These are phyloP conservation scores for Cyclina sinensis DNA, from an alignment of 1,140 invertebrate genomes.

Conservation along the genomic window DNA sequence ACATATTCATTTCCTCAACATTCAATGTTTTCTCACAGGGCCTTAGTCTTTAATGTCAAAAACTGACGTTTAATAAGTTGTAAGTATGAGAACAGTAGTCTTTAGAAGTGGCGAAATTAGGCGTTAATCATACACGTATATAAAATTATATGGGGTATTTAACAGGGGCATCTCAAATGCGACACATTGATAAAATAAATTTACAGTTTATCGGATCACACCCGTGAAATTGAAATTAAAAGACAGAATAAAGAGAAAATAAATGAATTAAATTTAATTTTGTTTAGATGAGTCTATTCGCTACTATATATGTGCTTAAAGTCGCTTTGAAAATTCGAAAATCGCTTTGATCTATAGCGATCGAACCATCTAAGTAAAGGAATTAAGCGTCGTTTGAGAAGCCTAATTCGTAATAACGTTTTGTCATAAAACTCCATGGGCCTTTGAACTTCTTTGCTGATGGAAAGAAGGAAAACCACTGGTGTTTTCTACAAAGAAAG, in stretches of 20 bases:
- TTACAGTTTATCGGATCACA: slow-evolving; percentile 65
- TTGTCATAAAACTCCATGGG: slow-evolving; percentile 53
- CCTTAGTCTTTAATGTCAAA: slow-evolving; percentile 22
- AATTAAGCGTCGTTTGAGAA: slow-evolving; percentile 64
- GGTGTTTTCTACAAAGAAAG: slow-evolving; percentile 11
- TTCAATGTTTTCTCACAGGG: slow-evolving; percentile 33
- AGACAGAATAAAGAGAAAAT: slow-evolving; percentile 68
- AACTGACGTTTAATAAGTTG: slow-evolving; percentile 44
- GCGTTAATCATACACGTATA: slow-evolving; percentile 47
- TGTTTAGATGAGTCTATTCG: slow-evolving; percentile 62
- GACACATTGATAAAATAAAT: slow-evolving; percentile 65
- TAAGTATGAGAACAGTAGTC: slow-evolving; percentile 28
- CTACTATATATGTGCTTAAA: slow-evolving; percentile 65
- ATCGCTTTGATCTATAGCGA: slow-evolving; percentile 43
- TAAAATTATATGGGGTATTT: slow-evolving; percentile 69
- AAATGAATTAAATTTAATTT: slow-evolving; percentile 72
- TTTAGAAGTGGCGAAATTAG: slow-evolving; percentile 56
- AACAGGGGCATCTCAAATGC: slow-evolving; percentile 18
- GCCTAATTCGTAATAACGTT: slow-evolving; percentile 68
- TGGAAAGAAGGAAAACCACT: slow-evolving; percentile 34
- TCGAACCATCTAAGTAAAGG: slow-evolving; percentile 63
- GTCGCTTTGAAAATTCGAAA: slow-evolving; percentile 58
- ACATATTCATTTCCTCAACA: slow-evolving; percentile 6
- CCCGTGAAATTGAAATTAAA: slow-evolving; percentile 70
- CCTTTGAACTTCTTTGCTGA: slow-evolving; percentile 55